These are phyloP conservation scores for Zaprionus davidi DNA, from an alignment of 1,140 invertebrate species.

Conservation along the genomic window DNA sequence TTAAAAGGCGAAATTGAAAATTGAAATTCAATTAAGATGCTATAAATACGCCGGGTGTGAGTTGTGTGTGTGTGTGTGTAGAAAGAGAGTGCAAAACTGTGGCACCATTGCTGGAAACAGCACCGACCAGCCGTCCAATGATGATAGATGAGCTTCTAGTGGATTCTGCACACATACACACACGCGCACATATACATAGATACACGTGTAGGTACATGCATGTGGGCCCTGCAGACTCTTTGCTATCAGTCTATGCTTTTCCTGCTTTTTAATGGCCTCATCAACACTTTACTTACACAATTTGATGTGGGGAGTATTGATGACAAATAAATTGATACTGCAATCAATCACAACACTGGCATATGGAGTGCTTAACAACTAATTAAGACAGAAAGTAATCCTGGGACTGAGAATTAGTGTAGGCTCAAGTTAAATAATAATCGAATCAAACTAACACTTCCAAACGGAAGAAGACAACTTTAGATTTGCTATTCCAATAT, in stretches of 20 bases:
- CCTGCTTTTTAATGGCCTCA: constrained; percentile 56
- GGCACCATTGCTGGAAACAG: constrained; percentile 53
- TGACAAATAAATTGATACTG: constrained; percentile 69
- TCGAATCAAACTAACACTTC: background rate
- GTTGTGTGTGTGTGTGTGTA: constrained; percentile 34
- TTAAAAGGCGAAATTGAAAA: constrained; percentile 81
- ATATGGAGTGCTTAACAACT: constrained; percentile 44
- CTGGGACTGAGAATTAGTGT: background rate
- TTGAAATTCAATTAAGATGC: constrained; percentile 82
- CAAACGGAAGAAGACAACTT: too few relatives aligned
- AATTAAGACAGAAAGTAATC: constrained; percentile 50
- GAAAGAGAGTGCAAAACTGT: constrained; percentile 31
- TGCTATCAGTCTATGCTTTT: constrained; percentile 10
- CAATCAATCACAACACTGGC: constrained; percentile 61
- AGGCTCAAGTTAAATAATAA: background rate
- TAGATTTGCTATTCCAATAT: too few relatives aligned
- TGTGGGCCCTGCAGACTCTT: constrained; percentile 8
- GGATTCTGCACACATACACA: constrained; percentile 10
- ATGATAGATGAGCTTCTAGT: constrained; percentile 68
- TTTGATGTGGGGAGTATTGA: constrained; percentile 55
- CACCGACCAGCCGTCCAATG: constrained; percentile 41
- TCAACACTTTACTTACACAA: constrained; percentile 57
- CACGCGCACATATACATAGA: too few relatives aligned
- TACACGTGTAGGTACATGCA: background rate
- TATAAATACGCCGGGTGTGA: constrained; percentile 67